A percentile compares a stretch with the other conserved stretches of the same genome.
phyloP scores from a whole-genome alignment of 2,797 vertebrate species.

The Cirrhinus molitorella region DNA sequence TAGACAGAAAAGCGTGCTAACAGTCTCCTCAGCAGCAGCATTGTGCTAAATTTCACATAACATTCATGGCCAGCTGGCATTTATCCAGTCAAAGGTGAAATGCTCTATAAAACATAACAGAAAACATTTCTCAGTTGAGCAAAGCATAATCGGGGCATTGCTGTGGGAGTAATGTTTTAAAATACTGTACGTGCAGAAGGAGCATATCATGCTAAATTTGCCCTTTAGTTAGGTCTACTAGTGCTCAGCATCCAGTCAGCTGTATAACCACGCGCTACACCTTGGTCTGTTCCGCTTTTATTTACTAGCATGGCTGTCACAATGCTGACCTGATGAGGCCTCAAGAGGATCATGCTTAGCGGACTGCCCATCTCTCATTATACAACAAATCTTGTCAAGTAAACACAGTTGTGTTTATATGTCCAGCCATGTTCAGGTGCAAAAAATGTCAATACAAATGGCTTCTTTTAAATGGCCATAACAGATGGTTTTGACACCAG shows the following conservation, averaged over 20 bases:
- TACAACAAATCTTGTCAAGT: slow-evolving; percentile 4
- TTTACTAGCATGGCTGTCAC: slow-evolving; percentile 35
- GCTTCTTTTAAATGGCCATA: background rate
- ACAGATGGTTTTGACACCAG: background rate
- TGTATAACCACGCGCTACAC: slow-evolving; percentile 48
- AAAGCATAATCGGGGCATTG: slow-evolving; percentile 22
- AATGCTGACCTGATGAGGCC: slow-evolving; percentile 25
- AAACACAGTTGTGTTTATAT: slow-evolving; percentile 22
- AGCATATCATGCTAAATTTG: slow-evolving; percentile 70
- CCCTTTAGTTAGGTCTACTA: slow-evolving; percentile 70
- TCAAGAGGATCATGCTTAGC: slow-evolving; percentile 3
- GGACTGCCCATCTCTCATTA: slow-evolving; percentile 33
- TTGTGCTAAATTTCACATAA: slow-evolving; percentile 23
- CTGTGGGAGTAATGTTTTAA: slow-evolving; percentile 63
- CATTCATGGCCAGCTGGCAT: slow-evolving; percentile 15
- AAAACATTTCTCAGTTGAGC: slow-evolving; percentile 33
- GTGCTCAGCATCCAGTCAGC: slow-evolving; percentile 62
- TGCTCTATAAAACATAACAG: slow-evolving; percentile 12
- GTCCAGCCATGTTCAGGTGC: background rate
- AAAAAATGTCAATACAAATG: background rate
- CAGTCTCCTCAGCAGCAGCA: background rate
- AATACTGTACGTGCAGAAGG: slow-evolving; percentile 66
- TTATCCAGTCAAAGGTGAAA: slow-evolving; percentile 44
- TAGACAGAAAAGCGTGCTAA: background rate
- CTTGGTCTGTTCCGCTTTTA: slow-evolving; percentile 14